Conservation (phyloP, 2,888 invertebrate genomes). For the Morinoia aosen region DNA sequence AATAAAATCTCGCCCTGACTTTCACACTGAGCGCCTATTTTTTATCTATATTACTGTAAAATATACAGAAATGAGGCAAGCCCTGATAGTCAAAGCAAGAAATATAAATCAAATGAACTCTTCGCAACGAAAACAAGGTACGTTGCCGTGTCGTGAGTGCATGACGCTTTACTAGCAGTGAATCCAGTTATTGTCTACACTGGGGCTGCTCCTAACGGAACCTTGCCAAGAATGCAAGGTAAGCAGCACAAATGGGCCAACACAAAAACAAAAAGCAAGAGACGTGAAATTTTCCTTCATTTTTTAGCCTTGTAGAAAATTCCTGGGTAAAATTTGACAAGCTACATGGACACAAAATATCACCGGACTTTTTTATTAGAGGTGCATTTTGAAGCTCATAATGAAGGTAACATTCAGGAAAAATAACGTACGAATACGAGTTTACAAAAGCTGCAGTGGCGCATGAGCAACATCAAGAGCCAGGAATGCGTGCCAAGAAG, state of each 20-base stretch:
- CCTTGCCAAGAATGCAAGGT: conserved; percentile 45
- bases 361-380: not conserved
- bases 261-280: not conserved
- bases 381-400: not conserved
- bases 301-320: not conserved
- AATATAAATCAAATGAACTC: not conserved
- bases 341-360: not conserved
- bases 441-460: conserved; percentile 36
- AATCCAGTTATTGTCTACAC: conserved; percentile 9
- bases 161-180: not conserved
- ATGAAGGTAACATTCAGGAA: not conserved
- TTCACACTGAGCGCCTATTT: not conserved
- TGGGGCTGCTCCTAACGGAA: not conserved
- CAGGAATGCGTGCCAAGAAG: conserved; percentile 20
- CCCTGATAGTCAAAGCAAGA: not conserved
- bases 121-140: not conserved
- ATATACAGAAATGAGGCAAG: not conserved
- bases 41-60: not conserved
- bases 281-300: not conserved
- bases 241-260: not conserved
- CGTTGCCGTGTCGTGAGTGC: not conserved
- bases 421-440: not conserved
- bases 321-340: not conserved
- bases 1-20: no score
- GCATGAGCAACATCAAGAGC: conserved; percentile 27